Conservation (phyloP, 2,797 vertebrate species). For the Alca torda region DNA sequence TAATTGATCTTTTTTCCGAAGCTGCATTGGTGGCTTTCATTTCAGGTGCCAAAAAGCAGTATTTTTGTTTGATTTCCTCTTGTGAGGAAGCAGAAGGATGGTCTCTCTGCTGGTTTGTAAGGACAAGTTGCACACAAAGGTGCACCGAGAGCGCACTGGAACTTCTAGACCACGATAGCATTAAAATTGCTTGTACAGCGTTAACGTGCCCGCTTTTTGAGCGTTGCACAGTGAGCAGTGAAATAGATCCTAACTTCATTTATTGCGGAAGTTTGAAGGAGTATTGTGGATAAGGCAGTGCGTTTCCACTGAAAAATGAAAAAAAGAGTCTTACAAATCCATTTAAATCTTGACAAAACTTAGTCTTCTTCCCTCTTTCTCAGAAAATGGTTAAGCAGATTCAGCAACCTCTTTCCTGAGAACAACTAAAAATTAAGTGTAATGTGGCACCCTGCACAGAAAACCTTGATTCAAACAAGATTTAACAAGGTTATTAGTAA, state of each 20-base stretch:
- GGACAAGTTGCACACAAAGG: not conserved
- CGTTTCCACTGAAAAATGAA: not conserved
- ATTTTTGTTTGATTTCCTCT: not conserved
- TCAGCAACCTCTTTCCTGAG: not conserved
- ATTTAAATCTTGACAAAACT: not conserved
- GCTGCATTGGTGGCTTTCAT: not conserved
- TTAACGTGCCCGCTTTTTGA: not conserved
- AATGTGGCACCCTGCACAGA: not conserved
- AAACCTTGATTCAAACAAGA: not conserved
- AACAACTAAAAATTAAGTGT: not conserved
- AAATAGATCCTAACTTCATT: not conserved
- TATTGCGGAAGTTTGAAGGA: not conserved
- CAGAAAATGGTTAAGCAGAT: not conserved
- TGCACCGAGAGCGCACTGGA: not conserved
- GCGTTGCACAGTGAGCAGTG: not conserved
- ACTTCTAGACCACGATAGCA: not conserved
- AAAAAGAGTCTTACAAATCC: not conserved
- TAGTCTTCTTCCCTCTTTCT: not conserved
- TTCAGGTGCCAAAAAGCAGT: not conserved
- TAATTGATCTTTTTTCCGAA: not conserved
- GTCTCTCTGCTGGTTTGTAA: not conserved
- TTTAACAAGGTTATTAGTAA: not conserved
- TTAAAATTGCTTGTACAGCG: not conserved
- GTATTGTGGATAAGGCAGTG: not conserved
- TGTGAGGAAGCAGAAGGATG: not conserved